These are phyloP conservation scores for Pemphigus obesinymphae DNA, from an alignment of 1,140 invertebrate species.

Conservation along the genomic window DNA sequence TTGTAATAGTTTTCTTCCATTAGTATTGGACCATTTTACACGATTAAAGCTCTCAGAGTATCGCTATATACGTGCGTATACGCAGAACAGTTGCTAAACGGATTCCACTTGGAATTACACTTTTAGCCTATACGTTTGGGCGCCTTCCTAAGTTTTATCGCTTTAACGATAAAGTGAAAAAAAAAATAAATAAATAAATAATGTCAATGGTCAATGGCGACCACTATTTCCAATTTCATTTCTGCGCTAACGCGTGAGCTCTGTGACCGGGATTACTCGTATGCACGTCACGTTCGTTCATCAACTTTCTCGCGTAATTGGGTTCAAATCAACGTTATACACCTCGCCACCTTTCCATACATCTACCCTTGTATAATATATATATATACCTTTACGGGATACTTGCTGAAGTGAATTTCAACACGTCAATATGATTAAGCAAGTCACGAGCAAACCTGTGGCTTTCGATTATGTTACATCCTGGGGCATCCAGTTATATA, in stretches of 20 bases:
- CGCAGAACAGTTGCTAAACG: neutral
- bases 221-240: conserved; percentile 8
- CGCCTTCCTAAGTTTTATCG: neutral
- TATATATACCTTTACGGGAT: no score
- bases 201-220: neutral
- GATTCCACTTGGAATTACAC: neutral
- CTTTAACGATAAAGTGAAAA: neutral
- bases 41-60: neutral
- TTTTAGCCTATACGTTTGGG: no score
- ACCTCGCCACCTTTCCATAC: neutral
- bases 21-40: neutral
- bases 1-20: no score
- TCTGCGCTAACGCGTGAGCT: neutral
- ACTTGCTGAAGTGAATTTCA: neutral
- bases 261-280: neutral
- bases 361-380: no score
- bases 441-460: neutral
- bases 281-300: conserved; percentile 23
- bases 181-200: neutral
- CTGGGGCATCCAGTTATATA: neutral
- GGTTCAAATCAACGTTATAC: conserved; percentile 25
- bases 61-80: neutral
- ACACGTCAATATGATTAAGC: conserved; percentile 18
- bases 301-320: conserved; percentile 18
- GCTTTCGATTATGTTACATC: conserved; percentile 15